A percentile compares a stretch with the other conserved stretches of the same genome.
Conservation (phyloP, 2,888 invertebrate species). For the Acronicta psi region DNA sequence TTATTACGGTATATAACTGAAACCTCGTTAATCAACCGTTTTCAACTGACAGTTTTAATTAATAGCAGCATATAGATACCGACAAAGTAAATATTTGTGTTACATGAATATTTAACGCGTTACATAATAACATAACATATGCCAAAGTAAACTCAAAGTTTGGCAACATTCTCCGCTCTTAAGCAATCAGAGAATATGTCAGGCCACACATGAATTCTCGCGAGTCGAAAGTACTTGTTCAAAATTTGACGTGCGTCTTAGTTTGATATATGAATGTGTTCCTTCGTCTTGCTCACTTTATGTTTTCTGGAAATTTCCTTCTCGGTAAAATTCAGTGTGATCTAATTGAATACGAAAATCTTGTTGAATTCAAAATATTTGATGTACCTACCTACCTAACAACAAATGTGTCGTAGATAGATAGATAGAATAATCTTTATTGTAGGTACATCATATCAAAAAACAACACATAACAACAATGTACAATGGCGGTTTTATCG, state of each 20-base stretch:
- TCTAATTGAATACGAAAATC: neutral
- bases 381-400: no score
- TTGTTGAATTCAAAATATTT: neutral
- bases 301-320: neutral
- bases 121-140: slow-evolving; percentile 8
- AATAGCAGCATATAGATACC: slow-evolving; percentile 12
- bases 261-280: slow-evolving; percentile 24
- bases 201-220: slow-evolving; percentile 54
- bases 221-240: slow-evolving; percentile 45
- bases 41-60: slow-evolving; percentile 29
- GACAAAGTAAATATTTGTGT: slow-evolving; percentile 16
- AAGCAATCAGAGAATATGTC: slow-evolving; percentile 50
- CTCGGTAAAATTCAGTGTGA: neutral
- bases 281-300: neutral
- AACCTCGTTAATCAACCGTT: slow-evolving; percentile 16
- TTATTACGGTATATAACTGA: slow-evolving; percentile 6
- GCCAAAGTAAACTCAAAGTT: slow-evolving; percentile 28
- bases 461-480: no score
- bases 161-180: slow-evolving; percentile 6
- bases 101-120: slow-evolving; percentile 16
- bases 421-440: no score
- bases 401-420: no score
- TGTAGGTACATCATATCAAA: no score
- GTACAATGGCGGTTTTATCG: no score
- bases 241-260: slow-evolving; percentile 33